Evolutionary conservation across 2,888 invertebrate species (phyloP), one percentile per base, ranked within the genome.

Genomic region (Alsophila aescularia): DNA sequence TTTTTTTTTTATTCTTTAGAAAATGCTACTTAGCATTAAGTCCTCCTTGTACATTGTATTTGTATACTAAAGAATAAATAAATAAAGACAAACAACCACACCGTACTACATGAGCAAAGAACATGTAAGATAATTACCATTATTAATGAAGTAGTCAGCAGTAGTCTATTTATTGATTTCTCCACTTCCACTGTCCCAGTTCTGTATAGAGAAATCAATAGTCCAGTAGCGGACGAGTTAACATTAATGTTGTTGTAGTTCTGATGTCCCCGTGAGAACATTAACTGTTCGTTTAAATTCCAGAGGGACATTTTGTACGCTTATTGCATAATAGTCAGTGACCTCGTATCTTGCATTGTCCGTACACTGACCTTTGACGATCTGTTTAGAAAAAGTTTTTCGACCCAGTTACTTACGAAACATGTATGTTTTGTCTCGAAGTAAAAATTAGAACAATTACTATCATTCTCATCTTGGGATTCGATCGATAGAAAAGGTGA

Each of bases 251-350:
- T 44, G 41, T 48, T 41, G 44, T 50, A 49, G 47, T n/a, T n/a
- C n/a, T n/a, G n/a, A 50, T 55, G 72, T 74, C 75, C 63, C 64
- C 70, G 68, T 73, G 72, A 67, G 73, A 76, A 72, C 62, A 58
- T 62, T 61, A 56, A 36, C 47, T 51, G 56, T 60, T 61, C 67
- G 64, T 77, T 67, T 66, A 64, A 64, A 79, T 76, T 74, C 66
- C 49, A 41, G 32, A 39, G 58, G 49, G 53, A 52, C 62, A 52
- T 62, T 49, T 49, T 54, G 54, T 67, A 67, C 63, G 72, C 55
- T 52, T 34, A 56, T 63, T 67, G 66, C 64, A 70, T 72, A 68
- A 70, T 66, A 16, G 8, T 16, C 31, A 27, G 7, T 52, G 52
- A 52, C 52, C 52, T 40, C 34, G 42, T 16, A 29, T 37, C 18